phyloP scores from a whole-genome alignment of 2,888 invertebrate genomes.

The Spodoptera littoralis region DNA sequence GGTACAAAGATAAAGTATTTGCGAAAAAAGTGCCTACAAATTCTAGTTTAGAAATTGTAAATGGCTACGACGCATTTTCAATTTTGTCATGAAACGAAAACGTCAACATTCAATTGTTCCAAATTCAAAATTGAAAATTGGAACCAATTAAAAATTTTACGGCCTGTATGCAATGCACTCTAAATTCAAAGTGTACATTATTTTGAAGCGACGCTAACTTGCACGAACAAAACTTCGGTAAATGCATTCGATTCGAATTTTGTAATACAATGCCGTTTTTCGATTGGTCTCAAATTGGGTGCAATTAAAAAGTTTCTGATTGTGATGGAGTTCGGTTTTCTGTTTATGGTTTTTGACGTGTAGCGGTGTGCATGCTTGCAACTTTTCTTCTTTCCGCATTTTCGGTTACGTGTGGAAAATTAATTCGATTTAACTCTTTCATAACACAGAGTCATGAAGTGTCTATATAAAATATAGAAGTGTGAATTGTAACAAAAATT shows the following conservation, averaged over 20 bases:
- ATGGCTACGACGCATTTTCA: background rate
- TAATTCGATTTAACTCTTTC: too few species aligned
- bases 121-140: conserved; percentile 48
- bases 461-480: too few species aligned
- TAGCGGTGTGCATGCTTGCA: conserved; percentile 12
- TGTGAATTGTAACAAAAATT: too few species aligned
- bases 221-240: conserved; percentile 70
- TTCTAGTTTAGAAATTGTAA: too few species aligned
- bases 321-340: conserved; percentile 53
- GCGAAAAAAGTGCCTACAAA: too few species aligned
- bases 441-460: too few species aligned
- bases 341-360: conserved; percentile 44
- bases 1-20: background rate
- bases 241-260: conserved; percentile 70
- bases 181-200: conserved; percentile 69
- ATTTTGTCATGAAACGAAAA: background rate
- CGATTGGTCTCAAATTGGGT: conserved; percentile 80
- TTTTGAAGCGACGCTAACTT: conserved; percentile 72
- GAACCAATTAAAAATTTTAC: conserved; percentile 57
- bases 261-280: conserved; percentile 82
- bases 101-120: conserved; percentile 27
- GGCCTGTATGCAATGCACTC: conserved; percentile 70
- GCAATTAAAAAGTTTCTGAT: conserved; percentile 85
- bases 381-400: too few species aligned
- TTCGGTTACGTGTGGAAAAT: too few species aligned